phyloP scores from a whole-genome alignment of 2,888 invertebrate species.

The Thelaira solivaga region DNA sequence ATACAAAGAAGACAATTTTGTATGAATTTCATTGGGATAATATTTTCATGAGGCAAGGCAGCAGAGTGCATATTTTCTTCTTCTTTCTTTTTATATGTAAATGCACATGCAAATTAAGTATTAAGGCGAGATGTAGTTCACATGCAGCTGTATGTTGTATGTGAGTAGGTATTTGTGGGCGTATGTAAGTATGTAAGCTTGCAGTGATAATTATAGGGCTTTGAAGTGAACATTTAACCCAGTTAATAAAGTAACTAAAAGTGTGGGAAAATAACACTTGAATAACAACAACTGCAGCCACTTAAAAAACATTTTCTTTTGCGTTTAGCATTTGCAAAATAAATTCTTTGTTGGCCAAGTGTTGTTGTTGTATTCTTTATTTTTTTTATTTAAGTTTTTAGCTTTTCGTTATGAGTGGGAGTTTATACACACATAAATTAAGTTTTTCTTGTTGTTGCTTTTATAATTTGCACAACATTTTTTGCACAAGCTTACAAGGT shows the following conservation, averaged over 20 bases:
- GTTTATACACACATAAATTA: neutral
- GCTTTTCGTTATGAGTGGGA: neutral
- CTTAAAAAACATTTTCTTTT: neutral
- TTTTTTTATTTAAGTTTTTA: too few species aligned
- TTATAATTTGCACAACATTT: neutral
- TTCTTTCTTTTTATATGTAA: too few species aligned
- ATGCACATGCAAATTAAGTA: slow-evolving; percentile 2
- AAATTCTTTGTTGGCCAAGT: too few species aligned
- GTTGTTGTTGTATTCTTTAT: too few species aligned
- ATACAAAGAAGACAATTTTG: neutral
- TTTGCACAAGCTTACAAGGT: too few species aligned
- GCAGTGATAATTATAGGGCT: slow-evolving; percentile 27
- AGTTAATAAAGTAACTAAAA: slow-evolving; percentile 46
- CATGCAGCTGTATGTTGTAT: neutral
- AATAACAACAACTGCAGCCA: neutral
- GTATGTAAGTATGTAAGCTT: neutral
- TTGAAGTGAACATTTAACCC: slow-evolving; percentile 48
- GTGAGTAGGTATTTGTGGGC: neutral
- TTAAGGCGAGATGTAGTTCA: neutral
- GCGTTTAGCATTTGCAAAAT: too few species aligned
- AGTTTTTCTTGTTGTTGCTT: neutral
- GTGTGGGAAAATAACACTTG: slow-evolving; percentile 34
- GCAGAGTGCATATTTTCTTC: too few species aligned
- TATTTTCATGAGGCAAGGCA: neutral
- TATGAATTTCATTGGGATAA: neutral